phyloP scores from a whole-genome alignment of 2,797 vertebrate species.

The Australoheros facetus region DNA sequence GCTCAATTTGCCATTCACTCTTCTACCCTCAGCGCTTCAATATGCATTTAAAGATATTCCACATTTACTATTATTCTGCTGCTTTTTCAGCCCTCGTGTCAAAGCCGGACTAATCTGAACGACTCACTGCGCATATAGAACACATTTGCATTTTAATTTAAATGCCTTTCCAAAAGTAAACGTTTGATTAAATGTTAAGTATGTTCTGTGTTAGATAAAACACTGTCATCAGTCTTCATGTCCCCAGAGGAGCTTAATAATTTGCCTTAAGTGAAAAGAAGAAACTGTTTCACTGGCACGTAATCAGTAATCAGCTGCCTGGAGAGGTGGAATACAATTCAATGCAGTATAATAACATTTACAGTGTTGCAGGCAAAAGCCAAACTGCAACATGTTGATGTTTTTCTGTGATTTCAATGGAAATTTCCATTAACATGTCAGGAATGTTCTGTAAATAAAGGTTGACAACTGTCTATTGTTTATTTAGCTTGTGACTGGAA shows the following conservation, averaged over 20 bases:
- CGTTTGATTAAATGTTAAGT: constrained; percentile 35
- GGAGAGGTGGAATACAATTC: background rate
- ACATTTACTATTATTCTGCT: constrained; percentile 21
- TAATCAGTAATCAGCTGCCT: constrained; percentile 2
- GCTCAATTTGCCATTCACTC: constrained; percentile 21
- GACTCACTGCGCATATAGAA: constrained; percentile 38
- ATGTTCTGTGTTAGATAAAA: constrained; percentile 30
- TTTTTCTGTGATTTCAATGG: background rate
- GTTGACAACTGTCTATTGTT: background rate
- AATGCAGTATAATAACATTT: background rate
- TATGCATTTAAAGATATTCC: constrained; percentile 31
- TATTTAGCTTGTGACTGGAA: background rate
- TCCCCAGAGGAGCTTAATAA: background rate
- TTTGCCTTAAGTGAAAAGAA: constrained; percentile 6
- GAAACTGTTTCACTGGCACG: constrained; percentile 5
- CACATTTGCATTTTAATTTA: constrained; percentile 46
- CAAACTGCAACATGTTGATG: background rate
- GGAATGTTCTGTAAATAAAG: background rate
- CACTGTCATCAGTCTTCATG: constrained; percentile 12
- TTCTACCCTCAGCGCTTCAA: constrained; percentile 14
- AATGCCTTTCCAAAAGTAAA: constrained; percentile 30
- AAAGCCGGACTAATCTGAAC: constrained; percentile 38
- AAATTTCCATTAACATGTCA: background rate
- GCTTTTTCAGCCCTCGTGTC: constrained; percentile 12
- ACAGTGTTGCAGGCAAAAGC: background rate